Evolutionary conservation across 2,888 invertebrate species (phyloP).

Genomic region (Cartodere bifasciata): DNA sequence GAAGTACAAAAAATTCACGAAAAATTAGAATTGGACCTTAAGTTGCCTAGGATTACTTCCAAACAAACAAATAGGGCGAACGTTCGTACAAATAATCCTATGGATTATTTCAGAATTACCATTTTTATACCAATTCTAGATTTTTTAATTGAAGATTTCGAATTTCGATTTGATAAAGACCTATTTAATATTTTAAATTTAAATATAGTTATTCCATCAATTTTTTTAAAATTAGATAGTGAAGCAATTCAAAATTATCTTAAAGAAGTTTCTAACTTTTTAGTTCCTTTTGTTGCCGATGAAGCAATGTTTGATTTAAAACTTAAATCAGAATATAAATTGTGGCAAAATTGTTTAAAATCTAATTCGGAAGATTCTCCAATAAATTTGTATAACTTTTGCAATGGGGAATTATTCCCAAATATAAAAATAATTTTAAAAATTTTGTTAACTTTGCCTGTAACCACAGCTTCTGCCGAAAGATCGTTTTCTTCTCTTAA

Average conservation of each 20-base stretch:
- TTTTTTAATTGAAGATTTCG: conserved; percentile 1
- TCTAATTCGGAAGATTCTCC: too few species aligned
- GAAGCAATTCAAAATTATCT: background rate
- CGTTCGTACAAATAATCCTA: background rate
- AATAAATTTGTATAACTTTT: background rate
- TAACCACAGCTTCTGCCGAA: conserved; percentile 2
- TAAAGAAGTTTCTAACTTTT: background rate
- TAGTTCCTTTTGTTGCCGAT: background rate
- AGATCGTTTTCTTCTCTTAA: conserved; percentile 1
- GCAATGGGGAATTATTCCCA: conserved; percentile 2
- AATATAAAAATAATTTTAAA: conserved; percentile 2
- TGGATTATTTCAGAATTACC: conserved; percentile 3
- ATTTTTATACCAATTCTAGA: conserved; percentile 1
- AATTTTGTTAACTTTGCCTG: conserved; percentile 3
- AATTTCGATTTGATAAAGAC: conserved; percentile 5
- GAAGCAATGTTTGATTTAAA: background rate
- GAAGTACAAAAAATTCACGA: background rate
- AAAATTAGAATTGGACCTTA: background rate
- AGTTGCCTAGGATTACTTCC: background rate
- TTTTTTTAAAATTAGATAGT: background rate
- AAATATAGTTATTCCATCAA: conserved; percentile 1
- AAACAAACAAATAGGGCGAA: conserved; percentile 1
- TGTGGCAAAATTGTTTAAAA: conserved; percentile 1
- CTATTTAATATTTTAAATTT: conserved; percentile 1
- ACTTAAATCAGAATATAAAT: background rate